Evolutionary conservation across 2,113 vertebrate species (phyloP), one percentile per base, ranked within the genome.

Genomic region (Otis tarda): DNA sequence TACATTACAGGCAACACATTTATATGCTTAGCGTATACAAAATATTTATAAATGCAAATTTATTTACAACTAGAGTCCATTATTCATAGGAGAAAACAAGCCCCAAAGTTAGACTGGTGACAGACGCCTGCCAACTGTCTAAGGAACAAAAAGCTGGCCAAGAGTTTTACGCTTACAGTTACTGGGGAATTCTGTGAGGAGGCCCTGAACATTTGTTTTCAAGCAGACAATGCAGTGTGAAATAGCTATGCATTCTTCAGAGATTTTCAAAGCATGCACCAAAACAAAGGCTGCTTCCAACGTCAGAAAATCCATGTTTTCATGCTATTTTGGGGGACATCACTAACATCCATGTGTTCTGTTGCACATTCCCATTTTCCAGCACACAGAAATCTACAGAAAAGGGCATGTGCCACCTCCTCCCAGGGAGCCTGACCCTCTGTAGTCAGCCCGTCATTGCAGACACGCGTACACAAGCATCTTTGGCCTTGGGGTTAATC

Each of bases 31-130:
- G 83, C 94, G 97, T 97, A 97, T 98, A 98, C 90, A 98, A 98
- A 98, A 97, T 98, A 98, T 98, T 98, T 98, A 98, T 98, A 97
- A 98, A 98, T 96, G 92, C 21, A 84, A 95, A 95, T 97, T 76
- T 97, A 98, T 98, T 98, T 98, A 98, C 97, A 98, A 93, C 80
- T 92, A 33, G 93, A 95, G 91, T 92, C 91, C 87, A 90, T 91
- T 71, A 89, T 77, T 67, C 78, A 83, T 10, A 83, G 83, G 73
- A 94, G 94, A 82, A 93, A 91, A 82, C 63, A 93, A 97, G 69
- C 57, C 73, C 73, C 94, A 86, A 83, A 89, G 61, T 90, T 81
- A 94, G 89, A 28, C 89, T 91, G 85, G 64, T 61, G 77, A 73
- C 47, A 75, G 70, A 85, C 33, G 70, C 82, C 85, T 94, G 86